These are phyloP conservation scores for Colius striatus DNA, from an alignment of 2,113 vertebrate genomes.

Conservation along the genomic window DNA sequence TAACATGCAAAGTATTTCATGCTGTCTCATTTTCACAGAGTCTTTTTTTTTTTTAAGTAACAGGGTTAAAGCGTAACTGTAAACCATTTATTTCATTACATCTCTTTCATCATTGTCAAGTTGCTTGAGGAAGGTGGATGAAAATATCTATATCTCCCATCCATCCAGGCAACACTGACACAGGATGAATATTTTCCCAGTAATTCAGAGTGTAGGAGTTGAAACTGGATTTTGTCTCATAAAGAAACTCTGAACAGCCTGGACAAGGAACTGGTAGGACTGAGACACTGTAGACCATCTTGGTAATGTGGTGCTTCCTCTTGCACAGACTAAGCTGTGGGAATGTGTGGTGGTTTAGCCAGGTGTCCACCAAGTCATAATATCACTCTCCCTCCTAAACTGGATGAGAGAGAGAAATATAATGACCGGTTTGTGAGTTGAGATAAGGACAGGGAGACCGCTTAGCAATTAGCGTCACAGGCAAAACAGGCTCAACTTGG, in stretches of 20 bases:
- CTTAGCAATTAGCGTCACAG: no score
- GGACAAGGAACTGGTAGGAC: neutral
- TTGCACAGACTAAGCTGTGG: neutral
- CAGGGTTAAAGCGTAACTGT: conserved; percentile 50
- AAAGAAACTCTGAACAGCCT: neutral
- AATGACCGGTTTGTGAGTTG: no score
- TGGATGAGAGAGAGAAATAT: no score
- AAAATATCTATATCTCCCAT: neutral
- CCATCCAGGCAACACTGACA: neutral
- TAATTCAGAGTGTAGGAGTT: neutral
- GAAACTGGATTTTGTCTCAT: neutral
- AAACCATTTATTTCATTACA: conserved; percentile 41
- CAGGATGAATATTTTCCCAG: neutral
- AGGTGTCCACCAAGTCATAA: no score
- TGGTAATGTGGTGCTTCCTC: neutral
- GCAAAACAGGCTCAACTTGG: no score
- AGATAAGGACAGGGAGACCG: no score
- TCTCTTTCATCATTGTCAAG: conserved; percentile 14
- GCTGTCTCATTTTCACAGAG: conserved; percentile 9
- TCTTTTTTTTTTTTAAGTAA: conserved; percentile 29
- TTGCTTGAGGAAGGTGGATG: neutral
- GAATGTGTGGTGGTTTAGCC: neutral
- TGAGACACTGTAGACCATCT: neutral
- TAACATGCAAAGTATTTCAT: conserved; percentile 2
- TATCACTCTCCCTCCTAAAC: no score